Base-by-base conservation (phyloP, 2,797 vertebrate genomes). In the Gouania willdenowi region DNA sequence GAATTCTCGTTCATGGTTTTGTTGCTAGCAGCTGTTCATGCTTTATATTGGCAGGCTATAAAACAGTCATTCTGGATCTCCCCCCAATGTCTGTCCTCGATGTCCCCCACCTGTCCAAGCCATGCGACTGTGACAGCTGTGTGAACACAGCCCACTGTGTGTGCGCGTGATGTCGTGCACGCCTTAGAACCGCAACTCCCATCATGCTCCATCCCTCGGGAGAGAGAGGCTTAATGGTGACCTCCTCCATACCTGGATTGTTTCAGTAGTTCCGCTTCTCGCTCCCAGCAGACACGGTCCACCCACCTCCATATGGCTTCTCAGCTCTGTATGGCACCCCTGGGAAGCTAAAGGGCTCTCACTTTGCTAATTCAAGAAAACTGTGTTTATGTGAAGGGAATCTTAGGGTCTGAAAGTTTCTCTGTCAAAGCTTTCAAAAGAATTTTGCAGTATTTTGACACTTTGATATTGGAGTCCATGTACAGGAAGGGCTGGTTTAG, bases 241-340 rank as follows among this genome's bases (percentile, higher is more conserved):
- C 63, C 52, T 53, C 50, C 43, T 60, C 40, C 43, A 41, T 71
- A 73, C 47, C 62, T 71, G 32, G 17, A 55, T 63, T 48, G 49
- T 49, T 47, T 61, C 47, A 43, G 46, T 37, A 39, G 39, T 55
- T 75, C 56, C 54, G 36, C 41, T 44, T 18, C 30, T 28, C 29
- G 51, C 48, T 61, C 55, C 57, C 54, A 53, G 31, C 33, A 71
- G 64, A 72, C 40, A 26, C 8, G 27, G 26, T 50, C 57, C 72
- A 68, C 73, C 76, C 64, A 81, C 78, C 52, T 71, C 75, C 81
- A 78, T 83, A 71, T 82, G 75, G 69, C 61, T 9, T 32, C 41
- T 51, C 41, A 1, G 31, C 54, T 50, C 30, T 2, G 24, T 29
- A 26, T 9, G 4, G 39, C 49, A 71, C 75, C 66, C 58, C 20